Base-by-base conservation (phyloP, 2,797 vertebrate genomes). In the Apodemus agrarius region DNA sequence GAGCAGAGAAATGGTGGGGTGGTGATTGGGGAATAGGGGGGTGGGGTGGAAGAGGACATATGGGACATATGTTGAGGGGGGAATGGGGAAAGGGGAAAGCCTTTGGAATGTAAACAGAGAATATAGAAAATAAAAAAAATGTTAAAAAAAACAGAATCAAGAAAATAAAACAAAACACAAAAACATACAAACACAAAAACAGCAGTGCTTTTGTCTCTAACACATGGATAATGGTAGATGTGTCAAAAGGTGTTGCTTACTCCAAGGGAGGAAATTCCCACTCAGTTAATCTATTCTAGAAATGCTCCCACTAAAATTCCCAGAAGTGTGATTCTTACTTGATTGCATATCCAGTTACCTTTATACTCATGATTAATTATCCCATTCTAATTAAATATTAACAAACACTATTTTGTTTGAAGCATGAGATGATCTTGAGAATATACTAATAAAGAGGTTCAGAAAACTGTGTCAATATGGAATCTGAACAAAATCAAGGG, bases 381-480 rank as follows among this genome's bases (percentile, higher is more conserved):
- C 46, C 22, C 19, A n/a, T 22, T 49, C 21, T 19, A 14, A 85
- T n/a, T 94, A 43, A 4, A 37, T 57, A 91, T 72, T 82, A 65
- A 37, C 6, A 87, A 74, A 89, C 57, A 76, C 81, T 94, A 72
- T 76, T 80, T 89, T 89, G n/a, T 85, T 86, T 90, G 37, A 96
- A 93, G 21, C 1, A 37, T 9, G 1, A 9, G 69, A 89, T 46
- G 12, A 82, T 52, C 13, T 49, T 86, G 46, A 97, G 6, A 52
- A 89, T 89, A 74, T 72, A 11, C 31, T 85, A 63, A 52, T 91
- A 79, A 93, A 31, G n/a, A 89, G 13, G 19, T 13, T 78, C 93
- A n/a, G 72, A 80, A 22, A 84, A 16, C 0, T 26, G 8, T 85
- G n/a, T 74, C 31, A 57, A 43, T 40, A 75, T 21, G n/a, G 69